phyloP scores from a whole-genome alignment of 2,797 vertebrate species.

The Martes flavigula region DNA sequence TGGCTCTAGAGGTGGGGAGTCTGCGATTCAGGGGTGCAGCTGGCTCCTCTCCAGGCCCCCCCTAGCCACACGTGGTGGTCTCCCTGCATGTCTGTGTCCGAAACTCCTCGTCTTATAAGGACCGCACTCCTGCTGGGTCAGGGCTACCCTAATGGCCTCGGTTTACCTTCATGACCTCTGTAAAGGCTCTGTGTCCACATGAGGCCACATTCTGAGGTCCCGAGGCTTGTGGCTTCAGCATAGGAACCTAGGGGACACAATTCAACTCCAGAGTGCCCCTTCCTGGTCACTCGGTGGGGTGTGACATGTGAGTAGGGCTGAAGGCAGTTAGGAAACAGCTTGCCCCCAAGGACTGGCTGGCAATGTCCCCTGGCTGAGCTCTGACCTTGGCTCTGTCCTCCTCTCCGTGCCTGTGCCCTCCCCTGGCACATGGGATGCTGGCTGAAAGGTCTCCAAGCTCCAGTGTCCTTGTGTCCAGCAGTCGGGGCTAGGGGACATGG shows the following conservation, averaged over 20 bases:
- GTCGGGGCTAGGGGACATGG: not conserved
- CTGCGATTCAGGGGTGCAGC: rapidly evolving
- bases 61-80: rapidly evolving
- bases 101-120: rapidly evolving
- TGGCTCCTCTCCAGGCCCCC: not conserved
- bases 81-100: not conserved
- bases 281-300: rapidly evolving
- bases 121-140: not conserved
- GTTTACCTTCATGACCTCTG: not conserved
- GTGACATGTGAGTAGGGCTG: not conserved
- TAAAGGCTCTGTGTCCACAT: not conserved
- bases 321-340: not conserved
- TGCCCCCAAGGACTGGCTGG: rapidly evolving
- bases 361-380: not conserved
- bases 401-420: not conserved
- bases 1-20: rapidly evolving
- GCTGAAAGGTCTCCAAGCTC: no score
- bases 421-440: no score
- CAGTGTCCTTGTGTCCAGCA: no score
- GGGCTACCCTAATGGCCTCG: rapidly evolving
- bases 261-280: not conserved
- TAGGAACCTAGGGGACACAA: no score
- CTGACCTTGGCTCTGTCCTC: not conserved
- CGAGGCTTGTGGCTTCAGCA: not conserved
- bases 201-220: not conserved